Base-by-base conservation (phyloP, 2,888 invertebrate species). In the Gastracanthus pulcherrimus region DNA sequence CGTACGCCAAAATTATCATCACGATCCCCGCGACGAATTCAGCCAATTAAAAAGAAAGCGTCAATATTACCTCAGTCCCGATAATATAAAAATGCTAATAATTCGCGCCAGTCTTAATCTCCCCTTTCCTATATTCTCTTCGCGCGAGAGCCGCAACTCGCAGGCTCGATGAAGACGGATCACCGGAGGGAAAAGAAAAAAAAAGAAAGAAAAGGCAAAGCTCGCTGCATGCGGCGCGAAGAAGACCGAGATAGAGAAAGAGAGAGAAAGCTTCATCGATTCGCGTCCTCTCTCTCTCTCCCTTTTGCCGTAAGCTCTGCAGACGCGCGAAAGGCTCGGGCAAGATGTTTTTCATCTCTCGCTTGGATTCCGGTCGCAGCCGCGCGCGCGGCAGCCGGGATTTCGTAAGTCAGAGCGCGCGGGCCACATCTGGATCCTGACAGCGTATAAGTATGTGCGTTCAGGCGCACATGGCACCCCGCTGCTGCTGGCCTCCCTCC, bases 371-470 rank as follows among this genome's bases (percentile, higher is more conserved):
- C n/a, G n/a, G 16, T 55, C 66, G 79, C 72, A 36, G 62, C 64
- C 29, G n/a, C n/a, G n/a, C n/a, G n/a, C n/a, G n/a, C n/a, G n/a
- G 6, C 41, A 41, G 79, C 82, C 67, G 80, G 80, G 80, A 80
- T 82, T 82, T 82, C 82, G 80, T 79, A 82, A 82, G 82, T 79
- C 82, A 67, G 66, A 81, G n/a, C n/a, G n/a, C n/a, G n/a, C n/a
- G n/a, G 82, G 81, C 76, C 82, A 84, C 85, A 86, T 86, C 84
- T 86, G 85, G 84, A 84, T 78, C 82, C 81, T 75, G 81, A 77
- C 81, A 64, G 70, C 69, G 69, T 82, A 78, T 82, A 78, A 77
- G 81, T 79, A 82, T 80, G 83, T 80, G 82, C 81, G 81, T 72
- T 71, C 82, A 75, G 67, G 82, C 84, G 86, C 86, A 86, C 85